Evolutionary conservation across 2,113 vertebrate genomes (phyloP), one percentile per base, ranked within the genome.

Genomic region (Thunnus thynnus): DNA sequence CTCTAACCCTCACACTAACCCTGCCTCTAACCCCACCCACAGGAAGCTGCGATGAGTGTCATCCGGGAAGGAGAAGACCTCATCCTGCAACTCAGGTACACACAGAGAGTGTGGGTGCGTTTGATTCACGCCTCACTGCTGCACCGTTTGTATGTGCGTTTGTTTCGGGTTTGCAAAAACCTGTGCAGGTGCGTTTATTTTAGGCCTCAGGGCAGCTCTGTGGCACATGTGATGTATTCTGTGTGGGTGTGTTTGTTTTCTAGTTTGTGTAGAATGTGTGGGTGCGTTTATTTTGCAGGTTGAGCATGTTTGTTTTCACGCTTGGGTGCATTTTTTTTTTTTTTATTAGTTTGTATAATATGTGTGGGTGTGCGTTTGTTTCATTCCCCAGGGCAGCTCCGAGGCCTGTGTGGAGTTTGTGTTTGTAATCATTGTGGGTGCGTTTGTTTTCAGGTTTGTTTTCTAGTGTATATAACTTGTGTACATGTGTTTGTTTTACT

Each of bases 11-110:
- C 63, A 20, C 83, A 86, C 85, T 87, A 85, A 89, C 85, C 80
- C 84, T 44, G 8, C 25, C 13, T 41, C 50, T 63, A 20, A 52
- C 73, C 50, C 17, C 36, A 41, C 84, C 87, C 62, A 72, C 89
- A 94, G 93, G 93, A 94, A 54, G 93, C 93, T 62, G 91, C 92
- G 0, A 89, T 94, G 89, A 93, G 92, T 73, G 93, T 94, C 78
- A 94, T 94, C 90, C 85, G 92, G 46, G 93, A 94, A 77, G 93
- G 93, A 85, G 93, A 94, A 78, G 93, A 94, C 86, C 92, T 94
- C 86, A 94, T 93, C 82, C 87, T 94, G 63, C 93, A 94, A 69
- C 90, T 94, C 89, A 93, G 93, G 93, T 94, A 91, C 64, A 68
- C 55, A 13, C 51, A 57, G 25, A 30, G 47, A 1, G 52, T 2